Conservation (phyloP, 2,113 vertebrate genomes). For the Aplodontia rufa region DNA sequence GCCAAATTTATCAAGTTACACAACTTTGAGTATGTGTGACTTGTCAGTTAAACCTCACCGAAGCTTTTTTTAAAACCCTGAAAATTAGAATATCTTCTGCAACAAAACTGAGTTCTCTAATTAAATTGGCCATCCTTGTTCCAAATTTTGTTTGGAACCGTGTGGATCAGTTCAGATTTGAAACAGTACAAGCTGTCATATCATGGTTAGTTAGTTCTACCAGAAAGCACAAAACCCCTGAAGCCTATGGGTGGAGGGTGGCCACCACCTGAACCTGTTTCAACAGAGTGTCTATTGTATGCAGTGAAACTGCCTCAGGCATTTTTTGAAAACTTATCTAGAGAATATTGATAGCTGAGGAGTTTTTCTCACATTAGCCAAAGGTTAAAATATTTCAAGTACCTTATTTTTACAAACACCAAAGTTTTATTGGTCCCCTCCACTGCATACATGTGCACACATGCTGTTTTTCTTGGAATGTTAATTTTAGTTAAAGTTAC, state of each 20-base stretch:
- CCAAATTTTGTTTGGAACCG: not conserved
- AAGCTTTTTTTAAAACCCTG: not conserved
- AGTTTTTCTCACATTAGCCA: slow-evolving; percentile 47
- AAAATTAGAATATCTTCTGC: not conserved
- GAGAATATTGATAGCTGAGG: slow-evolving; percentile 34
- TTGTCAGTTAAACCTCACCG: not conserved
- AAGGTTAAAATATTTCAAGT: slow-evolving; percentile 36
- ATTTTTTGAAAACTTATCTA: slow-evolving; percentile 43
- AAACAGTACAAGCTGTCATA: not conserved
- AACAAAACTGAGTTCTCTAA: not conserved
- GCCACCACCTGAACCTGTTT: slow-evolving; percentile 49
- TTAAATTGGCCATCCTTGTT: not conserved
- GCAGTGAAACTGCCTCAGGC: slow-evolving; percentile 50
- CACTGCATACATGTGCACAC: too few species aligned
- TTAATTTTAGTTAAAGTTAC: slow-evolving; percentile 28
- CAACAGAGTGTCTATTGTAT: slow-evolving; percentile 49
- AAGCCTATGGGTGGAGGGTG: not conserved
- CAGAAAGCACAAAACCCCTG: slow-evolving; percentile 38
- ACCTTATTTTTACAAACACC: not conserved
- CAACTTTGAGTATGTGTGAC: not conserved
- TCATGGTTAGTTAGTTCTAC: slow-evolving; percentile 22
- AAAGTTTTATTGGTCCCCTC: not conserved
- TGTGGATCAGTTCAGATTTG: not conserved
- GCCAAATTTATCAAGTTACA: not conserved
- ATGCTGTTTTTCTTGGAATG: not conserved